A percentile compares a stretch with the other conserved stretches of the same genome.
Evolutionary conservation across 2,113 vertebrate genomes (phyloP).

Genomic region (Macquaria australasica): DNA sequence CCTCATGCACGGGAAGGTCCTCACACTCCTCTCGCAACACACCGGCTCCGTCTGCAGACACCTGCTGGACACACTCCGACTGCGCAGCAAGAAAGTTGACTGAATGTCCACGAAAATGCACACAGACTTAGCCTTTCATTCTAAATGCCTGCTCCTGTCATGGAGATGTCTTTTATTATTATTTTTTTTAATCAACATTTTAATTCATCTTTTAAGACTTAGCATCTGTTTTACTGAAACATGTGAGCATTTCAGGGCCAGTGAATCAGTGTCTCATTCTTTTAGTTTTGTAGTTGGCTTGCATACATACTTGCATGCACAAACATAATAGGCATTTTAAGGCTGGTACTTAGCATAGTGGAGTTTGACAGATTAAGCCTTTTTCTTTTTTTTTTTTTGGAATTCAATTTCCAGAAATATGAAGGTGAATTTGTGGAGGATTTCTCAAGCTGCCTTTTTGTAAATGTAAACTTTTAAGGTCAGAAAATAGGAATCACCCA

Average conservation of each 20-base stretch:
- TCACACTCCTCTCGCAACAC: conserved; percentile 89
- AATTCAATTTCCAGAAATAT: conserved; percentile 12
- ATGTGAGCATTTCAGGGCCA: conserved; percentile 52
- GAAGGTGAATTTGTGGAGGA: conserved; percentile 17
- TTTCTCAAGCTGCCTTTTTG: conserved; percentile 72
- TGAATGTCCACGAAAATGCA: conserved; percentile 75
- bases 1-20: conserved; percentile 93
- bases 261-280: conserved; percentile 55
- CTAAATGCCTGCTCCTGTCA: conserved; percentile 54
- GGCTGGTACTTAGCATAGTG: conserved; percentile 25
- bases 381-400: conserved; percentile 10
- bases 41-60: conserved; percentile 85
- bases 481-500: conserved; percentile 9
- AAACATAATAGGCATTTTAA: conserved; percentile 43
- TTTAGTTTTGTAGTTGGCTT: conserved; percentile 57
- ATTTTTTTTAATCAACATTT: conserved; percentile 45
- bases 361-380: conserved; percentile 28
- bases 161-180: conserved; percentile 17
- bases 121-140: conserved; percentile 49
- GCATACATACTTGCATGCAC: conserved; percentile 60
- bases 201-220: conserved; percentile 64
- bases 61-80: conserved; percentile 86
- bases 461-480: conserved; percentile 47
- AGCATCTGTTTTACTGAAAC: conserved; percentile 56
- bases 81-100: conserved; percentile 94